phyloP scores from a whole-genome alignment of 2,888 invertebrate genomes.

The Dasysyrphus albostriatus region DNA sequence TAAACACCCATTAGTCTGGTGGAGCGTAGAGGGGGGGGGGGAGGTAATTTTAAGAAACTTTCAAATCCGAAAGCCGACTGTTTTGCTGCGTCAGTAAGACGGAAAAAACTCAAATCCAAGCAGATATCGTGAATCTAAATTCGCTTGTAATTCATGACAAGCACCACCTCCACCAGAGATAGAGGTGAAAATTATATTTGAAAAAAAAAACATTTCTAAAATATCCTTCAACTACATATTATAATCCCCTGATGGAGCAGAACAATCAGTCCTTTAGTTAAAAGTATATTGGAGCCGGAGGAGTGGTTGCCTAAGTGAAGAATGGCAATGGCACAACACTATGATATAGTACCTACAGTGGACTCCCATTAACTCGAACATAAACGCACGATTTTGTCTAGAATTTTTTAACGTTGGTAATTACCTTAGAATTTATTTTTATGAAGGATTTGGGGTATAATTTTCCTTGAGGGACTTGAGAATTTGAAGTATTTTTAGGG shows the following conservation, averaged over 20 bases:
- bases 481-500: too few relatives aligned
- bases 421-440: too few relatives aligned
- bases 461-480: too few relatives aligned
- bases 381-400: too few relatives aligned
- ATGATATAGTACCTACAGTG: neutral
- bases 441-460: too few relatives aligned
- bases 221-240: constrained; percentile 45
- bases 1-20: constrained; percentile 63
- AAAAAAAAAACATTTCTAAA: constrained; percentile 34
- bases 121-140: constrained; percentile 70
- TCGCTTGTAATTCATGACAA: constrained; percentile 71
- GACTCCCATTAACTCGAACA: neutral
- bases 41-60: neutral
- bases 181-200: constrained; percentile 29
- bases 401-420: neutral
- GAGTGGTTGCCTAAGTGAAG: neutral
- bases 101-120: neutral
- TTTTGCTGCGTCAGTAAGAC: constrained; percentile 42
- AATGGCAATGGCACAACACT: neutral
- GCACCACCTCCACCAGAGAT: constrained; percentile 46
- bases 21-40: too few relatives aligned
- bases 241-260: constrained; percentile 73
- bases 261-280: constrained; percentile 70
- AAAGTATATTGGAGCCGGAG: constrained; percentile 3
- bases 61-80: constrained; percentile 25